Evolutionary conservation across 1,140 invertebrate species (phyloP).

Genomic region (Pissodes strobi): DNA sequence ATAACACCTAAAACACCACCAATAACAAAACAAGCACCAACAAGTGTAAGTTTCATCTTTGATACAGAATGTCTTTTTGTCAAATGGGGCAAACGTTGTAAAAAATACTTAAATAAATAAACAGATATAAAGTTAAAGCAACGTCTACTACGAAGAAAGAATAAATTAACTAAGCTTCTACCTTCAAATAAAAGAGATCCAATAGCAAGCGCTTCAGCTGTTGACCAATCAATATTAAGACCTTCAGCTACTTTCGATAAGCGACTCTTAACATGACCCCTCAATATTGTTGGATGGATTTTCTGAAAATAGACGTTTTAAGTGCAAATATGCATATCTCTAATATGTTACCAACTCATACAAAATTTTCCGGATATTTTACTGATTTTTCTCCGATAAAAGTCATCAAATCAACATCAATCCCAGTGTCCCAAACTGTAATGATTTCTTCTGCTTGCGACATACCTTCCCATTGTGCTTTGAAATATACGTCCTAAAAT

Average conservation of each 20-base stretch:
- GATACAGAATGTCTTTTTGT: too few species aligned
- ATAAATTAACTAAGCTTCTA: too few species aligned
- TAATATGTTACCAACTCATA: too few species aligned
- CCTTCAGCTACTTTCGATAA: constrained; percentile 72
- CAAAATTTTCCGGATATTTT: constrained; percentile 73
- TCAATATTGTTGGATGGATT: constrained; percentile 83
- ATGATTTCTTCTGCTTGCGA: constrained; percentile 70
- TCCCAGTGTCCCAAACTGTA: constrained; percentile 90
- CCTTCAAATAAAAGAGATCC: constrained; percentile 76
- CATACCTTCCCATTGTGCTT: constrained; percentile 77
- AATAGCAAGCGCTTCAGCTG: constrained; percentile 91
- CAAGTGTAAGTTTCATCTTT: too few species aligned
- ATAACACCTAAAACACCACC: too few species aligned
- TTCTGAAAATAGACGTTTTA: constrained; percentile 59
- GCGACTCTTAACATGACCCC: constrained; percentile 72
- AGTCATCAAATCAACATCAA: constrained; percentile 72
- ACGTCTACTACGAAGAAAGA: too few species aligned
- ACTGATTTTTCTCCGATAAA: constrained; percentile 86
- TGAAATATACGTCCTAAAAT: constrained; percentile 70
- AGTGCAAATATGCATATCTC: too few species aligned
- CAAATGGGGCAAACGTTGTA: too few species aligned
- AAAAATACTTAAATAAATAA: too few species aligned
- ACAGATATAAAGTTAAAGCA: too few species aligned
- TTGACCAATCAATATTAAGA: constrained; percentile 88
- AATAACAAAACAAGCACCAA: too few species aligned